Conservation (phyloP, 2,113 vertebrate genomes). For the Panthera tigris region DNA sequence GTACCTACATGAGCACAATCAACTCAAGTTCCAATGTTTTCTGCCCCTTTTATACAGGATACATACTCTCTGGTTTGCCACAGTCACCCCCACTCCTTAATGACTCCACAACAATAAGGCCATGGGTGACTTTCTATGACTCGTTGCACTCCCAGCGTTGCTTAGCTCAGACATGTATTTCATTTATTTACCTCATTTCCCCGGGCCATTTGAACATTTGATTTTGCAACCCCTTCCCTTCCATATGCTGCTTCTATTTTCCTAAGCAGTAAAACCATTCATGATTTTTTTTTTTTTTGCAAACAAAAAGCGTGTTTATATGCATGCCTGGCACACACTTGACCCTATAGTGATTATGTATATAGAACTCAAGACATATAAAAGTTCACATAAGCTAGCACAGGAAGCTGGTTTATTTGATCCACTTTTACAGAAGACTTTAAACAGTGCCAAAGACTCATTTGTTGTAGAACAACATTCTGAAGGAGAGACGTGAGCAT, state of each 20-base stretch:
- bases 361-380: background rate
- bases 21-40: background rate
- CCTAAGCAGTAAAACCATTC: background rate
- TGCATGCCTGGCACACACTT: background rate
- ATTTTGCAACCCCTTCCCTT: background rate
- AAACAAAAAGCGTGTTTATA: background rate
- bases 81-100: background rate
- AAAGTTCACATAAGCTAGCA: background rate
- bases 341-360: background rate
- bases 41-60: background rate
- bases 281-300: background rate
- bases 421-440: background rate
- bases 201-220: background rate
- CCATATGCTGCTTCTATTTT: background rate
- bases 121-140: background rate
- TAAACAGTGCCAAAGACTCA: background rate
- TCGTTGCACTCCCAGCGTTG: background rate
- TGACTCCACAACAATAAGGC: background rate
- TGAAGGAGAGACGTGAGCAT: background rate
- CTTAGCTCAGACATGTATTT: background rate
- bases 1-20: background rate
- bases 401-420: background rate
- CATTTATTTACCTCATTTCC: background rate
- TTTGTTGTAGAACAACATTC: background rate
- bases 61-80: background rate